These are phyloP conservation scores for Glyptemys insculpta DNA, from an alignment of 2,797 vertebrate species.

Conservation along the genomic window DNA sequence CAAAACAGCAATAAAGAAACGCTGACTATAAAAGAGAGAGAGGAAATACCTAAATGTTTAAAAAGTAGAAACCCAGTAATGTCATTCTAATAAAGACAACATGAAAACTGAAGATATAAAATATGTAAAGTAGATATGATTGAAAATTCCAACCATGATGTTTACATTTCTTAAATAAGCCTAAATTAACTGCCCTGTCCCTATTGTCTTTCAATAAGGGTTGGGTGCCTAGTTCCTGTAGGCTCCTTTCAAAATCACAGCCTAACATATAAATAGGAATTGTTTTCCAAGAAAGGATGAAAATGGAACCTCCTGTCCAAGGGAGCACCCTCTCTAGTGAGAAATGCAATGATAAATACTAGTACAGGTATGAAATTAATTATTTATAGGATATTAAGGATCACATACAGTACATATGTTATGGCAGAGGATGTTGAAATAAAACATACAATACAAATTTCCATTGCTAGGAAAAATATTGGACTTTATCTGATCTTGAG, in stretches of 20 bases:
- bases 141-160: too few species aligned
- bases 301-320: not conserved
- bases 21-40: not conserved
- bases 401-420: not conserved
- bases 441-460: not conserved
- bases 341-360: not conserved
- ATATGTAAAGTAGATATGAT: not conserved
- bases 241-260: not conserved
- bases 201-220: not conserved
- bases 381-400: not conserved
- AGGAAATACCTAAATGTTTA: not conserved
- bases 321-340: not conserved
- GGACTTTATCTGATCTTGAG: not conserved
- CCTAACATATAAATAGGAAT: not conserved
- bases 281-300: not conserved
- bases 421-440: not conserved
- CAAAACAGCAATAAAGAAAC: rapidly evolving
- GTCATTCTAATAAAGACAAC: not conserved
- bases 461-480: not conserved
- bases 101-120: not conserved
- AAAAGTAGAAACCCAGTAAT: not conserved
- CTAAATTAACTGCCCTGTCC: not conserved
- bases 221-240: not conserved
- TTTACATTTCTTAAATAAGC: not conserved
- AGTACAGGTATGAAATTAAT: not conserved